These are phyloP conservation scores for Drosophila neonasuta DNA, from an alignment of 2,888 invertebrate species.

Conservation along the genomic window DNA sequence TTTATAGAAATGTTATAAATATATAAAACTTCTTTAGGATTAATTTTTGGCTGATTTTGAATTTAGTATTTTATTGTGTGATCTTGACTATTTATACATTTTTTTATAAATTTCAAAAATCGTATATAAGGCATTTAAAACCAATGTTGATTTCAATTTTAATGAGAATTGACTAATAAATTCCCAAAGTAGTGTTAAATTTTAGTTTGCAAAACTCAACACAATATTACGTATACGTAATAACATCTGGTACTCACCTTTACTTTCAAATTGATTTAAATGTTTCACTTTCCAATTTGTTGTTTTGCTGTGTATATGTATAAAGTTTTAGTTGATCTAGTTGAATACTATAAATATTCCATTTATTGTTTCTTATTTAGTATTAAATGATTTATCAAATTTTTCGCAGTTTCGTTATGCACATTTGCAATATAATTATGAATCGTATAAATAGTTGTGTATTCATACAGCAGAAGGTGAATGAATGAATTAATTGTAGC, in stretches of 20 bases:
- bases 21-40: no score
- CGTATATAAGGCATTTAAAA: no score
- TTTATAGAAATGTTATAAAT: no score
- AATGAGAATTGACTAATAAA: no score
- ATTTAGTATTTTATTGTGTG: no score
- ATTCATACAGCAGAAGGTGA: conserved; percentile 44
- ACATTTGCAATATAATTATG: conserved; percentile 30
- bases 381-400: conserved; percentile 60
- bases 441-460: conserved; percentile 35
- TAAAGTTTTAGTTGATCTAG: conserved; percentile 58
- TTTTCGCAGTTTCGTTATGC: conserved; percentile 23
- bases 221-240: not conserved
- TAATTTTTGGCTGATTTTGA: no score
- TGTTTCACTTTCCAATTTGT: conserved; percentile 51
- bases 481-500: conserved; percentile 54
- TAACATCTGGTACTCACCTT: conserved; percentile 32
- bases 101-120: no score
- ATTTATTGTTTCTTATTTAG: conserved; percentile 46
- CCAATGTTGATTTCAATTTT: no score
- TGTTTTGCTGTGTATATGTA: conserved; percentile 38
- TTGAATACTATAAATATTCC: conserved; percentile 61
- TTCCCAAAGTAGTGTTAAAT: no score
- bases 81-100: no score
- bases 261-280: conserved; percentile 24
- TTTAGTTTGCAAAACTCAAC: no score